Percentiles rank a stretch among this genome's conserved stretches.
These are phyloP conservation scores for Artemisiospiza belli DNA, from an alignment of 2,113 vertebrate genomes.

Conservation along the genomic window DNA sequence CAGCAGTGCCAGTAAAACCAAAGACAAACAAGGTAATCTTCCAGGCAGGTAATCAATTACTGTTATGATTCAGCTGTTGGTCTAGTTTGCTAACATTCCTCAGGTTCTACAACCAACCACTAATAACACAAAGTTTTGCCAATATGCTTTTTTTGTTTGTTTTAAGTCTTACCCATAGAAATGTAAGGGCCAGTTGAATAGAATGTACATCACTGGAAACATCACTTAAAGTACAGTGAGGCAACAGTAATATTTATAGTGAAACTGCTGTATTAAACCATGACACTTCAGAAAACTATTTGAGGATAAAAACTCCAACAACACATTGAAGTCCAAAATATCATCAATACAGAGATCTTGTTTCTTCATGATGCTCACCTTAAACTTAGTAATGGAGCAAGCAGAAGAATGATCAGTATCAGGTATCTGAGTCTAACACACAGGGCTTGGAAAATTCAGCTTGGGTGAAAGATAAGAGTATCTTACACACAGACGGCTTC, in stretches of 20 bases:
- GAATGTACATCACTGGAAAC: neutral
- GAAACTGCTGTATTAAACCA: neutral
- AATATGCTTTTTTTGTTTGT: neutral
- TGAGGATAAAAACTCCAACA: neutral
- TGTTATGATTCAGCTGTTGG: neutral
- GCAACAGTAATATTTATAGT: neutral
- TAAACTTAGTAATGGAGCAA: neutral
- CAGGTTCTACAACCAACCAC: neutral
- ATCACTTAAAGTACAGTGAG: neutral
- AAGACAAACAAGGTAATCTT: neutral
- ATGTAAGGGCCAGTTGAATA: neutral
- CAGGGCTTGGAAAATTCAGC: conserved; percentile 49
- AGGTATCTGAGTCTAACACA: conserved; percentile 11
- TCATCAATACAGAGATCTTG: neutral
- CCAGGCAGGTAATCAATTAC: neutral
- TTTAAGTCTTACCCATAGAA: neutral
- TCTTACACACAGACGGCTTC: neutral
- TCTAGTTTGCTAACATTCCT: neutral
- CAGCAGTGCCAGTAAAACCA: neutral
- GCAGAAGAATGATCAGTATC: neutral
- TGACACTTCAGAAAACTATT: neutral
- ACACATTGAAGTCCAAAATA: neutral
- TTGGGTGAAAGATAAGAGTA: neutral
- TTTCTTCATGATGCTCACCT: neutral
- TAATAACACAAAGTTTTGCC: neutral